Conservation (phyloP, 2,113 vertebrate genomes). For the Osmerus mordax region DNA sequence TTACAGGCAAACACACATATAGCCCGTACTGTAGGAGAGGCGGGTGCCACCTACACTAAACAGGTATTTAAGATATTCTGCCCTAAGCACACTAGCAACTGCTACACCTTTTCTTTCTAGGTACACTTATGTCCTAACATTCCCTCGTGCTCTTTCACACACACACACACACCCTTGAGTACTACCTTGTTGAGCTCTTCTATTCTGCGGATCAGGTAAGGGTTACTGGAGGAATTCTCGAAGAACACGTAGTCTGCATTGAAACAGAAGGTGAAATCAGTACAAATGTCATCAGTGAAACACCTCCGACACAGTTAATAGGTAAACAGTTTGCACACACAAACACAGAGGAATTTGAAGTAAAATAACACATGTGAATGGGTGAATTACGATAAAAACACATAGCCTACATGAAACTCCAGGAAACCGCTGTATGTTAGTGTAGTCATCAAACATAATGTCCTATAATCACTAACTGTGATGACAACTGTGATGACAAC, state of each 20-base stretch:
- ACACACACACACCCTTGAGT: slow-evolving; percentile 12
- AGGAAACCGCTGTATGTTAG: neutral
- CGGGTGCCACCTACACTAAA: slow-evolving; percentile 1
- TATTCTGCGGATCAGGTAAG: slow-evolving; percentile 96
- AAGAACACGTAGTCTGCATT: slow-evolving; percentile 98
- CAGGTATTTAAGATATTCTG: slow-evolving; percentile 51
- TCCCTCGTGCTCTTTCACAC: too few relatives aligned
- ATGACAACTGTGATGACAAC: neutral
- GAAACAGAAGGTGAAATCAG: slow-evolving; percentile 28
- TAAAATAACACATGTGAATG: too few relatives aligned
- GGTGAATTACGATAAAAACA: too few relatives aligned
- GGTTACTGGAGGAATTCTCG: slow-evolving; percentile 99
- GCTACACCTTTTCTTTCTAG: neutral
- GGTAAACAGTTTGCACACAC: too few relatives aligned
- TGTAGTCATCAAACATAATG: neutral
- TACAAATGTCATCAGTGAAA: too few relatives aligned
- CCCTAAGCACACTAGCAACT: slow-evolving; percentile 24
- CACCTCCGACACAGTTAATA: too few relatives aligned
- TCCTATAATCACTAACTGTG: neutral
- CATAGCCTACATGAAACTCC: too few relatives aligned
- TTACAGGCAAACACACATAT: slow-evolving; percentile 22
- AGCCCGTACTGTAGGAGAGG: neutral
- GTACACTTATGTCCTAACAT: too few relatives aligned
- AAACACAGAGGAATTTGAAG: too few relatives aligned
- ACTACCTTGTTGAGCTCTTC: slow-evolving; percentile 99